Evolutionary conservation across 2,797 vertebrate species (phyloP), one percentile per base, ranked within the genome.

Genomic region (Pitangus sulphuratus): DNA sequence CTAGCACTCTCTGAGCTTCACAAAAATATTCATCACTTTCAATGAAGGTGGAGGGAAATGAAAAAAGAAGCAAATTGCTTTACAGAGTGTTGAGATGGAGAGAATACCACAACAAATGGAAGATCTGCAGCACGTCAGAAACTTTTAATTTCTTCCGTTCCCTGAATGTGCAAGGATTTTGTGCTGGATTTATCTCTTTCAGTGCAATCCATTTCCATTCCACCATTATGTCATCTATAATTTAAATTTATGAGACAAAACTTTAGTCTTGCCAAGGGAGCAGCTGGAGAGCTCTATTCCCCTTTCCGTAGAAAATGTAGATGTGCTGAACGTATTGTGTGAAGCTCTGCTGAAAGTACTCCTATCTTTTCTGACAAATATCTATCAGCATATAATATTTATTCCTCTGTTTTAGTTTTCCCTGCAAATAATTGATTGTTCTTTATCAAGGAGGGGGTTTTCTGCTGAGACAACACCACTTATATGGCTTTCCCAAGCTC

Each of bases 241-340:
- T 98, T 98, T 98, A 98, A 97, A 97, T 98, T 97, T 97, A 98
- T 83, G 76, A 97, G 97, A 96, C 94, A 97, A 98, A 98, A 95
- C 91, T 97, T 95, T 71, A 97, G 84, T 94, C 94, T 98, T 97
- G 95, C 97, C 96, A 97, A 95, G 84, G 88, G 89, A 98, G 97
- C 97, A 98, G 97, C 97, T 98, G 97, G 96, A 97, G 93, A 54
- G 15, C 90, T 97, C 92, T 95, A 93, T 94, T 97, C 93, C 87
- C 88, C 97, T 97, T 97, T 88, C 97, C 81, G 93, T 76, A 79
- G 96, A 97, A 98, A 97, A 97, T 92, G 91, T 96, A 97, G 96
- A 97, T 97, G 90, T 94, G 92, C 66, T 79, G 95, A 96, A 97
- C 0, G 82, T 69, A 95, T 93, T 95, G 91, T 95, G 90, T 96